Base-by-base conservation (phyloP, 92 coral and sea anemone genomes). In the Actinernus sp. region DNA sequence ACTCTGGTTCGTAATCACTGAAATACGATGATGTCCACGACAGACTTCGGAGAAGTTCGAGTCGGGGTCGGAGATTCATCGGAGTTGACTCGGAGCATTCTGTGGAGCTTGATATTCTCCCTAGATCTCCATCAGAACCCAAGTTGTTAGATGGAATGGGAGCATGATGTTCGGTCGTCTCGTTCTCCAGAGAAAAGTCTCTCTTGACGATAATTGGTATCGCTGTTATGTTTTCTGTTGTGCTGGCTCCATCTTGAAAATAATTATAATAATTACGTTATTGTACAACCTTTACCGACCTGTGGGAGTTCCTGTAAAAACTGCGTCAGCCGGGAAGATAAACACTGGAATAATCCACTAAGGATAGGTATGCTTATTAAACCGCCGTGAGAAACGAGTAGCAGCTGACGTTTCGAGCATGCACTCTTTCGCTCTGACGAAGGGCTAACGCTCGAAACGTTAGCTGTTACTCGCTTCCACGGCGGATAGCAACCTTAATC, bases 1-100 rank as follows among this genome's bases (percentile, higher is more conserved):
- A 82, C 12, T 82, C 88, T 16, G 55, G 60, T 33, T 82, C 88
- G 14, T 71, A 53, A 36, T 82, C 88, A 21, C 83, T 82, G 51
- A 66, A 82, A 56, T 65, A 74, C 21, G 83, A 74, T 1, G 88
- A 31, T 9, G 70, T 56, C 9, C 48, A 31, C 18, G 80, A 63
- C 24, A 73, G 83, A 20, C 78, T 74, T 18, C 44, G 36, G 24
- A 59, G 55, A 12, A 58, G 24, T 31, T 61, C 61, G 16, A 70
- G 72, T 14, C 58, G 30, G 45, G 40, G 10, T 37, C 32, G 63
- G 21, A 40, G 63, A 5, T 55, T 38, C 19, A 44, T 40, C 50
- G 76, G 31, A 10, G 57, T 27, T 29, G 54, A 11, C 31, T 56
- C 68, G 44, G 58, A 70, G 31, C 53, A 56, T 33, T 70, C 57